Evolutionary conservation across 2,113 vertebrate species (phyloP).

Genomic region (Pardalotus punctatus): DNA sequence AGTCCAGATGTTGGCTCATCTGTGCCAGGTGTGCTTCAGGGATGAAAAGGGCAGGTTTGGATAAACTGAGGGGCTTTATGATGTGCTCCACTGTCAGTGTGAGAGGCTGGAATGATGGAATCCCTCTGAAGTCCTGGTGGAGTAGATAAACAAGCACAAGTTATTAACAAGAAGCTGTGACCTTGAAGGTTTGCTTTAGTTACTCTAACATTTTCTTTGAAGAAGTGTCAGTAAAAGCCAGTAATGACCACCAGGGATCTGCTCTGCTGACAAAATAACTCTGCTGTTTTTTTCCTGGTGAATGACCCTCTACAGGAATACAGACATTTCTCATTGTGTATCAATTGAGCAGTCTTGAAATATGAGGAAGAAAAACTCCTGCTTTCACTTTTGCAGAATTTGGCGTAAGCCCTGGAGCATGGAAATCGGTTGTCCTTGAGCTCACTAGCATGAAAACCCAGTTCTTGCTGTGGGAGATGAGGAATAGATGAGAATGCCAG

Average conservation of each 20-base stretch:
- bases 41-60: not conserved
- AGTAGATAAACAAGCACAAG: not conserved
- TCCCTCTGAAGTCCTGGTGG: constrained; percentile 68
- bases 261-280: not conserved
- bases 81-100: constrained; percentile 59
- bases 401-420: not conserved
- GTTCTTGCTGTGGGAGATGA: not conserved
- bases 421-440: not conserved
- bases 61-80: constrained; percentile 42
- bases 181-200: not conserved
- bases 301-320: not conserved
- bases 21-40: constrained; percentile 31
- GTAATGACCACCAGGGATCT: not conserved
- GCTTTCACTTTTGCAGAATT: not conserved
- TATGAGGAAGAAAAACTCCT: not conserved
- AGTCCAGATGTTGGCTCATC: not conserved
- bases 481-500: not conserved
- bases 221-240: not conserved
- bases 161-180: not conserved
- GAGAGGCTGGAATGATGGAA: constrained; percentile 64
- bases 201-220: not conserved
- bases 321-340: not conserved
- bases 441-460: not conserved
- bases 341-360: not conserved
- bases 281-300: not conserved